phyloP scores from a whole-genome alignment of 2,113 vertebrate species.

The Peromyscus polionotus region DNA sequence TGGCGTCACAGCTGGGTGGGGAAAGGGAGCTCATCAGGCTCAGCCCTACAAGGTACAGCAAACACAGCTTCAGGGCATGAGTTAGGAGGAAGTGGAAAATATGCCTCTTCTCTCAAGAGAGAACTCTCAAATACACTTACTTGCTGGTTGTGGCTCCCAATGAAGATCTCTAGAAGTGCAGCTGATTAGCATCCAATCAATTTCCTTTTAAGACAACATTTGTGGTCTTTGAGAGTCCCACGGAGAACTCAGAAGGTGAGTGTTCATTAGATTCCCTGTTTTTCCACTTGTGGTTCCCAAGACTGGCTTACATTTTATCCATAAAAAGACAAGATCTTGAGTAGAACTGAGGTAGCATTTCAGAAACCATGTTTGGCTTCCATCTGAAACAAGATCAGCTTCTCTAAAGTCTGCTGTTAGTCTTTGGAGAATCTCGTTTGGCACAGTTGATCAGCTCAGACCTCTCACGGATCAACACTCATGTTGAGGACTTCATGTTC shows the following conservation, averaged over 20 bases:
- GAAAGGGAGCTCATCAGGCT: not conserved
- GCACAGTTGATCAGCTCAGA: too few species aligned
- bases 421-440: not conserved
- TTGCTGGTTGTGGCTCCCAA: too few species aligned
- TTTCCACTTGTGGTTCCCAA: not conserved
- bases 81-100: not conserved
- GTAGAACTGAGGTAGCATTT: not conserved
- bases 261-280: not conserved
- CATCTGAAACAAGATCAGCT: not conserved
- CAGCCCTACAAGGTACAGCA: not conserved
- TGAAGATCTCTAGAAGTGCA: not conserved
- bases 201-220: not conserved
- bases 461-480: not conserved
- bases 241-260: conserved; percentile 78
- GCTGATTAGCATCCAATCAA: not conserved
- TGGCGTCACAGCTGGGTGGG: not conserved
- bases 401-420: not conserved
- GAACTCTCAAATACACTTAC: not conserved
- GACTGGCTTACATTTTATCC: not conserved
- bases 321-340: not conserved
- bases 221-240: not conserved
- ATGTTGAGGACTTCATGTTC: not conserved
- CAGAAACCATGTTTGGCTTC: not conserved
- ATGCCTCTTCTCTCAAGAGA: not conserved
- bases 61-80: not conserved